Base-by-base conservation (phyloP, 2,888 invertebrate genomes). In the Dynastes tityus region DNA sequence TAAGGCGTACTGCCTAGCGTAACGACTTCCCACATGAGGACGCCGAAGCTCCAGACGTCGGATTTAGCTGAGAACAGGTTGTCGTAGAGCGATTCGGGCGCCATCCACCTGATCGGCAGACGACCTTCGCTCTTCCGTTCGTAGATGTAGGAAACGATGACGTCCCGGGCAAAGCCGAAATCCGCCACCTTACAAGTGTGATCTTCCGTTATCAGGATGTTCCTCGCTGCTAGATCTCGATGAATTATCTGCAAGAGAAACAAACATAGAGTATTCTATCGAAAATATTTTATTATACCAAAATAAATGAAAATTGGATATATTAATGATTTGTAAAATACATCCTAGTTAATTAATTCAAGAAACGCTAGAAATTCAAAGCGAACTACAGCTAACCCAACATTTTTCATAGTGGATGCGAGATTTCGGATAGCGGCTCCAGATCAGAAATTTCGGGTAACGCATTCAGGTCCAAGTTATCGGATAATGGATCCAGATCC, bases 31-130 rank as follows among this genome's bases (percentile, higher is more conserved):
- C 98, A 98, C 85, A 98, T 93, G 9, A 98, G 91, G 13, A 98
- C 95, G 0, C 98, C 98, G 85, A 97, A 98, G 84, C 97, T 97
- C 98, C 98, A 98, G 64, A 98, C 95, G 87, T 98, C 98, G 1
- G 97, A 97, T 88, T 97, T 97, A 1, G 95, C 94, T 11, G 97
- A 96, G 89, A 97, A 98, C 86, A 97, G 93, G 86, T 97, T 97
- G 87, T 98, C 97, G 88, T 96, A 97, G 1, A 98, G 92, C 1
- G 97, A 97, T 86, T 98, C 98, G 0, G 97, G 97, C 0, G 98
- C 97, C 98, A 98, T 98, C 98, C 98, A 98, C 87, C 97, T 90
- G 64, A 93, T 91, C 1, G 92, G 92, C 32, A 92, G 85, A 55
- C 90, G 87, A 13, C 91, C 96, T 85, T 96, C 96, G 81, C 95